phyloP scores from a whole-genome alignment of 2,113 vertebrate genomes.

The Catagonus wagneri region DNA sequence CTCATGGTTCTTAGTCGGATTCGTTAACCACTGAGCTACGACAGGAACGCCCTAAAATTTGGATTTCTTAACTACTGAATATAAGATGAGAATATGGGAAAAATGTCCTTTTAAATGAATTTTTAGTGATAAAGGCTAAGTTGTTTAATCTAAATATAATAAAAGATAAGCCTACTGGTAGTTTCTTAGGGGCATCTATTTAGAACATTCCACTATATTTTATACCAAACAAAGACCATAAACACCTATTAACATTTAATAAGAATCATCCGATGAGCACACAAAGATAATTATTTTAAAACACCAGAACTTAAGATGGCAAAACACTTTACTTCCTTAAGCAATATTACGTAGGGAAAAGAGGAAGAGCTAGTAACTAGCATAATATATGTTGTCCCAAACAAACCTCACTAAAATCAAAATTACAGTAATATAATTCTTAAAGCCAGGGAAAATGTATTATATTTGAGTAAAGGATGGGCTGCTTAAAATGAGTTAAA shows the following conservation, averaged over 20 bases:
- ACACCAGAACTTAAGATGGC: conserved; percentile 40
- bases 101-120: background rate
- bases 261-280: conserved; percentile 32
- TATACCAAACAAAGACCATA: conserved; percentile 19
- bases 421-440: background rate
- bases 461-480: conserved; percentile 1
- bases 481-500: conserved; percentile 19
- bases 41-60: no score
- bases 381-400: background rate
- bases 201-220: background rate
- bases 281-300: background rate
- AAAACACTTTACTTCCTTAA: conserved; percentile 46
- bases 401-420: conserved; percentile 48
- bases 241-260: conserved; percentile 8
- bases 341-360: background rate
- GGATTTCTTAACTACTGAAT: background rate
- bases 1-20: no score
- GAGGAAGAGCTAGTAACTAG: conserved; percentile 25
- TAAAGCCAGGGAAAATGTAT: conserved; percentile 17
- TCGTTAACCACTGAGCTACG: no score
- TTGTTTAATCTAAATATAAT: conserved; percentile 56
- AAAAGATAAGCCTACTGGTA: conserved; percentile 20
- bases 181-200: conserved; percentile 29
- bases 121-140: conserved; percentile 34
- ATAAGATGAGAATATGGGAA: background rate